Evolutionary conservation across 2,888 invertebrate genomes (phyloP), one percentile per base, ranked within the genome.

Genomic region (Elysia crispata): DNA sequence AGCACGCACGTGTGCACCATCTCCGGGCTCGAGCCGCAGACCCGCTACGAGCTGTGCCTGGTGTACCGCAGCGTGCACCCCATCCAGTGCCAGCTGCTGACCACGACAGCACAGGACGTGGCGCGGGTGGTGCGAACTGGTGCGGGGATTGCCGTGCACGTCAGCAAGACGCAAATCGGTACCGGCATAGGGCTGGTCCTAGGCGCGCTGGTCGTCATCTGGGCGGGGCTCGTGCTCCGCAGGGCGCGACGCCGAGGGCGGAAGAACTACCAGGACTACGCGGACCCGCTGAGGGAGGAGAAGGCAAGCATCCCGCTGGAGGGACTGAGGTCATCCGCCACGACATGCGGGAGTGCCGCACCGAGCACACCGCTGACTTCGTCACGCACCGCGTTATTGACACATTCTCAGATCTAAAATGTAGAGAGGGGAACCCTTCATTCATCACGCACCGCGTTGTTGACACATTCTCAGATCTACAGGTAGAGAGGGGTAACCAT

Each of bases 11-110:
- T 88, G 25, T 93, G 91, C 86, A 92, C 92, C 66, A 89, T 93
- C 28, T 89, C 87, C 57, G 89, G 91, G 69, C 86, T 93, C 18
- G 86, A 87, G 79, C 92, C 93, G 13, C 85, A 88, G 49, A 92
- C 92, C 8, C 84, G 83, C 1, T 93, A 93, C 84, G 91, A 92
- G 83, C 90, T 93, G 83, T 93, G 93, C 85, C 89, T 93, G 31
- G 91, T 92, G 23, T 89, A 88, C 82, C 83, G 85, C n/a, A 86
- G 87, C 54, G 85, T 84, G n/a, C 86, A 88, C 73, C 86, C 84
- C 54, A 83, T 89, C 18, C 85, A 89, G 76, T 90, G 90, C 76
- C 76, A 83, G 23, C 88, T 86, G 76, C 83, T 87, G 25, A 86
- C 86, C 66, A 89, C 90, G 6, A 82, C 81, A 64, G 33, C 31